Conservation (phyloP, 2,113 vertebrate genomes). For the Sphyrna mokarran region DNA sequence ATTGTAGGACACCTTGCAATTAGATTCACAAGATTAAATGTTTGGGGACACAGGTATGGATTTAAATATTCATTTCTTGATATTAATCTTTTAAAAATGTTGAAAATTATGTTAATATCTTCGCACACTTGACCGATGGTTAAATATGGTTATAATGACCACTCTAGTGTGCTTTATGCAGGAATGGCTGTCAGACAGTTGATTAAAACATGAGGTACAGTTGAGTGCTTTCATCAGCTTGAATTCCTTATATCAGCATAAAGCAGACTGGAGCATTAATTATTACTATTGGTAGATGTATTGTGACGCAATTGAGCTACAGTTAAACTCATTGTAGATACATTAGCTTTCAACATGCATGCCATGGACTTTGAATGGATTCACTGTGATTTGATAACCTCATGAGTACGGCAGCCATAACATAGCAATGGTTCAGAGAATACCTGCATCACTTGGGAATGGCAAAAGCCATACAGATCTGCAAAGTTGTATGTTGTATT, state of each 20-base stretch:
- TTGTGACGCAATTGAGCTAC: not conserved
- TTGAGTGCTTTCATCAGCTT: slow-evolving; percentile 32
- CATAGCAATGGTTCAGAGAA: not conserved
- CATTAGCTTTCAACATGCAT: not conserved
- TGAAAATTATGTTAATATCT: slow-evolving; percentile 25
- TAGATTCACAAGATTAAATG: slow-evolving; percentile 31
- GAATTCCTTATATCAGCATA: slow-evolving; percentile 31
- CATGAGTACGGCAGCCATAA: not conserved
- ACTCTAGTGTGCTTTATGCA: slow-evolving; percentile 9
- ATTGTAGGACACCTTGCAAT: slow-evolving; percentile 15
- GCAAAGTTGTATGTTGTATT: not conserved
- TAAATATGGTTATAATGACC: slow-evolving; percentile 33
- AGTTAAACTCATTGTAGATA: not conserved
- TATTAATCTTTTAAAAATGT: slow-evolving; percentile 26
- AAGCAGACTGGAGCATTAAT: slow-evolving; percentile 30
- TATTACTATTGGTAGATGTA: slow-evolving; percentile 17
- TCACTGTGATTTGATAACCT: not conserved
- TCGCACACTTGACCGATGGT: slow-evolving; percentile 28
- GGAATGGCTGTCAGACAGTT: slow-evolving; percentile 19
- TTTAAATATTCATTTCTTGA: slow-evolving; percentile 35
- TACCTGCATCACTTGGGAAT: not conserved
- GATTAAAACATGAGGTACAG: slow-evolving; percentile 32
- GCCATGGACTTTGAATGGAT: not conserved
- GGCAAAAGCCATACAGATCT: not conserved
- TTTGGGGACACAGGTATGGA: slow-evolving; percentile 12